phyloP scores from a whole-genome alignment of 2,888 invertebrate genomes.

The Eupelmus urozonus region DNA sequence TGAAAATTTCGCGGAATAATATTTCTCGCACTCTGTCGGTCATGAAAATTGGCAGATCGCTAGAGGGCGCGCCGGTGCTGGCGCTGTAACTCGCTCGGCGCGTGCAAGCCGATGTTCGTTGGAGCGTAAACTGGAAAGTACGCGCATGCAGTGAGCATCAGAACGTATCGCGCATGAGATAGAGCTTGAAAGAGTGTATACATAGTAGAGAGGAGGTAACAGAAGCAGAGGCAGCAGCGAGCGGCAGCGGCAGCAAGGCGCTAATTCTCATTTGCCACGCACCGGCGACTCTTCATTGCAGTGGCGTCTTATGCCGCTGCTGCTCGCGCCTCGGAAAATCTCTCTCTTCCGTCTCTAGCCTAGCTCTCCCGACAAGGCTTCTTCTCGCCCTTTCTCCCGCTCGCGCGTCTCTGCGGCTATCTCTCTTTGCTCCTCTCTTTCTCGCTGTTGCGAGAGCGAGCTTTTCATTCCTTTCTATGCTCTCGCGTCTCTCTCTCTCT shows the following conservation, averaged over 20 bases:
- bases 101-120: neutral
- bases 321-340: slow-evolving; percentile 22
- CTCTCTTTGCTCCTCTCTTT: neutral
- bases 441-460: neutral
- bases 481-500: neutral
- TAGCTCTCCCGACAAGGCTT: slow-evolving; percentile 13
- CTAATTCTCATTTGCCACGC: slow-evolving; percentile 37
- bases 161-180: neutral
- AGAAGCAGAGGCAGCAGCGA: neutral
- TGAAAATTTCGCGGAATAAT: too few species aligned
- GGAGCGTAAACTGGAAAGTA: neutral
- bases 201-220: neutral
- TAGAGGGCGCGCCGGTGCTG: too few species aligned
- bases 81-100: neutral
- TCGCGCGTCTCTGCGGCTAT: neutral
- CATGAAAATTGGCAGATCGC: too few species aligned
- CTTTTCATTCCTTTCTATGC: neutral
- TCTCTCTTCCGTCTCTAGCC: neutral
- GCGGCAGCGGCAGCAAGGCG: too few species aligned
- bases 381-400: neutral
- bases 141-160: neutral
- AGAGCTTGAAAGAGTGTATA: slow-evolving; percentile 10
- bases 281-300: slow-evolving; percentile 34
- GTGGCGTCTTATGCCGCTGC: slow-evolving; percentile 10
- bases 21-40: too few species aligned